phyloP scores from a whole-genome alignment of 2,797 vertebrate species.

The Sebastes minor region DNA sequence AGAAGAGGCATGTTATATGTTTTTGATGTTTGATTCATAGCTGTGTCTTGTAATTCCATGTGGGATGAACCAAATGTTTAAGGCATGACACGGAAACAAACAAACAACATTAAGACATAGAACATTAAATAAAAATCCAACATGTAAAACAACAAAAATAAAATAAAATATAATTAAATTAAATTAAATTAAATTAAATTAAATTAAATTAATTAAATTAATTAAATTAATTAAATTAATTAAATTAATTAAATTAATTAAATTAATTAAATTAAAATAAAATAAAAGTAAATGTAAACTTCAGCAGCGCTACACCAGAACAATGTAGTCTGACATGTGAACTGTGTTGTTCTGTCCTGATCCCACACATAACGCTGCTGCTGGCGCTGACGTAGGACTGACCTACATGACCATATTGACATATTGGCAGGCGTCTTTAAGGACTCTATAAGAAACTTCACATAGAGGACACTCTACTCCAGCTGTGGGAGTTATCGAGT shows the following conservation, averaged over 20 bases:
- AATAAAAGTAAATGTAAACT: background rate
- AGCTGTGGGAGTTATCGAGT: slow-evolving; percentile 40
- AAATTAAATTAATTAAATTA: background rate
- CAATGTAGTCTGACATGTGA: background rate
- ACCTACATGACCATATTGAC: background rate
- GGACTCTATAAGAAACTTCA: slow-evolving; percentile 17
- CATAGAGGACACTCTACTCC: slow-evolving; percentile 21
- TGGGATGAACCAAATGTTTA: background rate
- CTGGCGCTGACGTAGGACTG: background rate
- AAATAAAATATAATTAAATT: too few relatives aligned
- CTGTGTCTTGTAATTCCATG: background rate
- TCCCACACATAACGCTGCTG: background rate
- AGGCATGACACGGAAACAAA: background rate
- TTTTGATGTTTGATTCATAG: background rate
- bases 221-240: too few relatives aligned
- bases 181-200: background rate
- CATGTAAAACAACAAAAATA: too few relatives aligned
- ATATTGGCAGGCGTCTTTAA: slow-evolving; percentile 21
- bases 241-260: background rate
- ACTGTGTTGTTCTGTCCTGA: background rate
- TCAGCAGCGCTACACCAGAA: background rate
- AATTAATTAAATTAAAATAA: background rate
- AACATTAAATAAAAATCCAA: too few relatives aligned
- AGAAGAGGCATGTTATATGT: background rate
- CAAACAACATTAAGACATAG: too few relatives aligned